A percentile compares a stretch with the other conserved stretches of the same genome.
Conservation (phyloP, 2,797 vertebrate genomes). For the Amazonetta brasiliensis region DNA sequence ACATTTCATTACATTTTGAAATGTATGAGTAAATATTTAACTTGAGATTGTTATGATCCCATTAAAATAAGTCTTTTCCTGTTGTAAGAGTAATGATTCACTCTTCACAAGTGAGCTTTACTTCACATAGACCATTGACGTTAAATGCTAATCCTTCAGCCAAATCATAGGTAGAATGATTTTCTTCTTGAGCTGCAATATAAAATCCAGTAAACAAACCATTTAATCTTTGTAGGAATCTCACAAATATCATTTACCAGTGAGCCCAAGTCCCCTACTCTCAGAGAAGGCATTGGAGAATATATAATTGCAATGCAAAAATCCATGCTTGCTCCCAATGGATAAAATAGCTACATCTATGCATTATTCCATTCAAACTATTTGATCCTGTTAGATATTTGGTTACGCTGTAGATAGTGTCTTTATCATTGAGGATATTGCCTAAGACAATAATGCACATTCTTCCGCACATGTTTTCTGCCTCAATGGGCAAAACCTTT, state of each 20-base stretch:
- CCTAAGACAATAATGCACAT: neutral
- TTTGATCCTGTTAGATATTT: neutral
- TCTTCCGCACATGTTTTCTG: neutral
- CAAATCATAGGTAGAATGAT: neutral
- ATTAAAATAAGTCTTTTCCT: slow-evolving; percentile 29
- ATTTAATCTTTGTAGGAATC: neutral
- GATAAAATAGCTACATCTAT: neutral
- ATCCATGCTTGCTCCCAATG: neutral
- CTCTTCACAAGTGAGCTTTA: slow-evolving; percentile 4
- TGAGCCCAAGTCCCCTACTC: neutral
- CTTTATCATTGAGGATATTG: neutral
- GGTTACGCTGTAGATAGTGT: neutral
- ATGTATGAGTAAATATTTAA: slow-evolving; percentile 43
- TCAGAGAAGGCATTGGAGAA: neutral
- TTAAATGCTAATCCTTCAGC: neutral
- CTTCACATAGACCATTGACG: neutral
- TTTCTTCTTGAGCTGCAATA: neutral
- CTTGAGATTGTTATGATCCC: slow-evolving; percentile 18
- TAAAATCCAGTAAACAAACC: neutral
- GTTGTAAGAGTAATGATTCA: slow-evolving; percentile 39
- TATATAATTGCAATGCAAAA: neutral
- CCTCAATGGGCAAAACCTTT: too few relatives aligned
- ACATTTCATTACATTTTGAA: slow-evolving; percentile 4
- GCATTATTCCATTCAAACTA: neutral
- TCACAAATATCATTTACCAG: neutral